phyloP scores from a whole-genome alignment of 2,797 vertebrate genomes.

The Varecia variegata region DNA sequence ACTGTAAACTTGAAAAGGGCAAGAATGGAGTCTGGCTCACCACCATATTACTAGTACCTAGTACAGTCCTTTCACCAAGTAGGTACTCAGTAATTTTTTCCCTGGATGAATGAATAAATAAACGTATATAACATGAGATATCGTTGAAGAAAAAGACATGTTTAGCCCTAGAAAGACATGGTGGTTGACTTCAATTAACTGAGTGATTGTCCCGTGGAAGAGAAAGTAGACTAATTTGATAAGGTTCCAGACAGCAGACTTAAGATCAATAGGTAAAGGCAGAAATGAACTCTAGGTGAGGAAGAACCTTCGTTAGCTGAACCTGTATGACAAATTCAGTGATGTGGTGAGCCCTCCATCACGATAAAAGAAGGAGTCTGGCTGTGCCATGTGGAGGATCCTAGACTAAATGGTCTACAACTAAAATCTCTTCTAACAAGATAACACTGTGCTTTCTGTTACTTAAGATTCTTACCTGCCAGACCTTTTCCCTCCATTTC shows the following conservation, averaged over 20 bases:
- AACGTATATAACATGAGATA: neutral
- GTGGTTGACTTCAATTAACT: neutral
- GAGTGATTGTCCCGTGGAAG: neutral
- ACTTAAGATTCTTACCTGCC: neutral
- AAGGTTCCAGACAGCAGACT: neutral
- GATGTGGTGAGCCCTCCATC: neutral
- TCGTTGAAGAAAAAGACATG: neutral
- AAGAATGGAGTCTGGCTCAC: neutral
- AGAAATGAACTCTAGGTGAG: neutral
- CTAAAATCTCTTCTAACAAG: neutral
- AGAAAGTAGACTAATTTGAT: neutral
- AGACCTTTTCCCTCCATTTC: neutral
- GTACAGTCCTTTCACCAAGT: neutral
- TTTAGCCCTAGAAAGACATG: neutral
- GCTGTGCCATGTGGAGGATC: neutral
- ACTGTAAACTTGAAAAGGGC: neutral
- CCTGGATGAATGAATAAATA: neutral
- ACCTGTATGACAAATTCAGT: neutral
- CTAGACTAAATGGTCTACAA: neutral
- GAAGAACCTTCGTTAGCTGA: neutral
- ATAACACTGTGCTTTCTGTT: neutral
- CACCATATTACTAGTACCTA: neutral
- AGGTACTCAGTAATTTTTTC: neutral
- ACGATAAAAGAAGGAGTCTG: neutral
- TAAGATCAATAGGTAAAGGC: neutral